Evolutionary conservation across 2,888 invertebrate genomes (phyloP).

Genomic region (Drosophila flavopinicola): DNA sequence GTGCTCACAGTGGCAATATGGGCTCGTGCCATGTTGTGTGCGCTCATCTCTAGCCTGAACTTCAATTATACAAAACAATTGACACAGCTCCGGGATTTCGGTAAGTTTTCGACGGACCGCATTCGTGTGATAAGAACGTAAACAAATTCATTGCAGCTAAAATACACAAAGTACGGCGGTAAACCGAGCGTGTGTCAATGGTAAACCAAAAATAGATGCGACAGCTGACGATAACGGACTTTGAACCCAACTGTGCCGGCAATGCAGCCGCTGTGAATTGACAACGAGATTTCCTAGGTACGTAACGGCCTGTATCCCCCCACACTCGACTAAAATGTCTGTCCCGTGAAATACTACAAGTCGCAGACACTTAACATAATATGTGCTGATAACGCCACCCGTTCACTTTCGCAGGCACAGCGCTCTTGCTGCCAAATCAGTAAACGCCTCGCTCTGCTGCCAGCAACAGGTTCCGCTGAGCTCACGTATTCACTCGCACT

Average conservation of each 20-base stretch:
- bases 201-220: constrained; percentile 6
- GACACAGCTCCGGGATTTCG: constrained; percentile 11
- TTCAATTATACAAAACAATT: constrained; percentile 26
- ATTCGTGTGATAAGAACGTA: constrained; percentile 13
- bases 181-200: constrained; percentile 4
- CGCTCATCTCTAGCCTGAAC: constrained; percentile 24
- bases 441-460: constrained; percentile 25
- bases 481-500: constrained; percentile 9
- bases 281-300: constrained; percentile 19
- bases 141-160: constrained; percentile 13
- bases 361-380: neutral
- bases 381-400: constrained; percentile 34
- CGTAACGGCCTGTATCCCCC: constrained; percentile 19
- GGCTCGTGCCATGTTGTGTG: neutral
- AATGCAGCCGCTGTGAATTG: constrained; percentile 25
- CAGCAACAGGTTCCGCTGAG: constrained; percentile 55
- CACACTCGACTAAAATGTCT: constrained; percentile 12
- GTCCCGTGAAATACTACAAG: too few relatives aligned
- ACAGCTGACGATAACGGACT: constrained; percentile 30
- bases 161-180: neutral
- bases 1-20: neutral
- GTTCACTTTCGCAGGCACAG: constrained; percentile 32
- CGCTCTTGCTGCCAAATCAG: constrained; percentile 20
- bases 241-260: constrained; percentile 38
- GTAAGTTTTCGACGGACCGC: constrained; percentile 3